Evolutionary conservation across 2,888 invertebrate species (phyloP).

Genomic region (Camponotus fellah): DNA sequence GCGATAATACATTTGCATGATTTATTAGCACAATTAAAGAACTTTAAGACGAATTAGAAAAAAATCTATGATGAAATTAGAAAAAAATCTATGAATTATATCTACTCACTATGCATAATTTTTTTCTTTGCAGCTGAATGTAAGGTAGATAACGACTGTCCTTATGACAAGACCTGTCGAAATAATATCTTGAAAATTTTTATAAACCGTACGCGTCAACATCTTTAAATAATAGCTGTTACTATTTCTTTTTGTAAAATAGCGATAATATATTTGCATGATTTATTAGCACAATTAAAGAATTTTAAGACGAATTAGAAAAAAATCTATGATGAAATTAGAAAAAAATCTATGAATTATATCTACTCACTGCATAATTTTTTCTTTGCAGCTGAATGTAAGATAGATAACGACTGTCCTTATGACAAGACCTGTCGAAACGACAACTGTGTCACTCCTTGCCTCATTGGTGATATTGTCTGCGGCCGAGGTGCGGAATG

Average conservation of each 20-base stretch:
- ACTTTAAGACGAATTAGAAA: no score
- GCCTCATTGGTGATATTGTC: constrained; percentile 88
- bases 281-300: neutral
- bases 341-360: neutral
- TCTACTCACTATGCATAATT: no score
- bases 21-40: no score
- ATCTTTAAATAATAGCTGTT: neutral
- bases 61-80: no score
- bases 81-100: no score
- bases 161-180: no score
- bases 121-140: no score
- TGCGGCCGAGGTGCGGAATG: constrained; percentile 95
- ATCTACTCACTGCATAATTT: neutral
- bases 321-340: no score
- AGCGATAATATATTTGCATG: neutral
- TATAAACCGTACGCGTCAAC: neutral
- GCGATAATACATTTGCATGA: no score
- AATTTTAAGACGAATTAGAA: neutral
- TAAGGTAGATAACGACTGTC: no score
- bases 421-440: constrained; percentile 93
- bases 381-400: constrained; percentile 91
- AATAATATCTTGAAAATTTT: neutral
- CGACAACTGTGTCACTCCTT: constrained; percentile 93
- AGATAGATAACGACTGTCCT: constrained; percentile 92
- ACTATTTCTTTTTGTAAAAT: neutral